A percentile compares a stretch with the other conserved stretches of the same genome.
Conservation (phyloP, 2,888 invertebrate species). For the Lacanobia oleracea region DNA sequence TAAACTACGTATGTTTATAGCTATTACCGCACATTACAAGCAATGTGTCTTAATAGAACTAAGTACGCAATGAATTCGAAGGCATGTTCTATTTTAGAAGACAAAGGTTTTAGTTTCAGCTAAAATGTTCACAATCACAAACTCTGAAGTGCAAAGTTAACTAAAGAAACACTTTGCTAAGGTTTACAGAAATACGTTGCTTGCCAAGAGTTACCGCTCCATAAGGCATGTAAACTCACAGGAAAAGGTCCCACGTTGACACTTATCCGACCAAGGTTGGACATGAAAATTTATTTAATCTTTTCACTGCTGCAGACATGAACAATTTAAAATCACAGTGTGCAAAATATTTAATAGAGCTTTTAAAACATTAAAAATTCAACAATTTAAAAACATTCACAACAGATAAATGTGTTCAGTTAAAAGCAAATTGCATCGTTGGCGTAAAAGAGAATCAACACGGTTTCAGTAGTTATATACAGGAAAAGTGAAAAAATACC, state of each 20-base stretch:
- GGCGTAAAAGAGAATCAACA: too few species aligned
- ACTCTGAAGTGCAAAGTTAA: neutral
- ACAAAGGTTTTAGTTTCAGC: neutral
- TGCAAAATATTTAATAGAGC: too few species aligned
- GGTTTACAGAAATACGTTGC: constrained; percentile 4
- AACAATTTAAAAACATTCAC: too few species aligned
- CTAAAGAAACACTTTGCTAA: constrained; percentile 4
- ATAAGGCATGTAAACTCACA: neutral
- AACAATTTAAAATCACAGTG: neutral
- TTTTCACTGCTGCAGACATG: constrained; percentile 1
- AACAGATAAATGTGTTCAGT: too few species aligned
- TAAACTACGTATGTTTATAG: too few species aligned
- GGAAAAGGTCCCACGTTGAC: constrained; percentile 32
- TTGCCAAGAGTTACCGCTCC: constrained; percentile 10
- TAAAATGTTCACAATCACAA: neutral
- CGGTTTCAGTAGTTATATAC: too few species aligned
- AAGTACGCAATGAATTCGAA: too few species aligned
- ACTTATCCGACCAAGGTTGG: constrained; percentile 23
- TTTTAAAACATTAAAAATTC: too few species aligned
- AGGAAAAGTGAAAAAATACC: too few species aligned
- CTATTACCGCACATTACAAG: too few species aligned
- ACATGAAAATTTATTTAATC: constrained; percentile 21
- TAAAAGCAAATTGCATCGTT: too few species aligned
- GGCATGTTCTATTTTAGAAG: neutral
- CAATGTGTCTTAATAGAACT: too few species aligned